These are phyloP conservation scores for Microhierax caerulescens DNA, from an alignment of 2,797 vertebrate genomes.

Conservation along the genomic window DNA sequence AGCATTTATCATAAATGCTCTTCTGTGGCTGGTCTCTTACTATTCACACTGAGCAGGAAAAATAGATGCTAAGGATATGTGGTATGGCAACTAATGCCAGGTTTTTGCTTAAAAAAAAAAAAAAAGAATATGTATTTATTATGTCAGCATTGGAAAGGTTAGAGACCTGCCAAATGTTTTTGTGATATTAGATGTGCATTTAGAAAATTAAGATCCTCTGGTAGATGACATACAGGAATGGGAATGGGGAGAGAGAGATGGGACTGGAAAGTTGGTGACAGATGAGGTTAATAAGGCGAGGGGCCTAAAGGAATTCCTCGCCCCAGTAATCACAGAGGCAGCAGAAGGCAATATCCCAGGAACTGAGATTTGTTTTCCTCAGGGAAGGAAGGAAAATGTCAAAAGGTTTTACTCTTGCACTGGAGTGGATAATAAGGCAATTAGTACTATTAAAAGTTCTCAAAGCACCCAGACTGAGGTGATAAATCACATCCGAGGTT, in stretches of 20 bases:
- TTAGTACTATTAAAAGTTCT: constrained; percentile 53
- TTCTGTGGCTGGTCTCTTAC: neutral
- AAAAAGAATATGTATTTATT: neutral
- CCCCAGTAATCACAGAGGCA: constrained; percentile 60
- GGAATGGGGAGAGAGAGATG: neutral
- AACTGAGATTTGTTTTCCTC: constrained; percentile 48
- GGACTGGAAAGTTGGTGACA: constrained; percentile 48
- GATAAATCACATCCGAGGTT: constrained; percentile 26
- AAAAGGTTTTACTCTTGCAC: constrained; percentile 50
- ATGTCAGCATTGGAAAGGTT: neutral
- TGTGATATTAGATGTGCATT: neutral
- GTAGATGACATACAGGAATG: neutral
- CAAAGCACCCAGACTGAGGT: neutral
- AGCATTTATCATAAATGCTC: neutral
- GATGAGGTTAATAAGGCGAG: constrained; percentile 47
- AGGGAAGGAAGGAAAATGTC: constrained; percentile 55
- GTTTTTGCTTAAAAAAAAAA: neutral
- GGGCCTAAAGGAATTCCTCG: constrained; percentile 46
- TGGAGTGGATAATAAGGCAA: constrained; percentile 58
- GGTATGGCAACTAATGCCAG: neutral
- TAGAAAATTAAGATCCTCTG: neutral
- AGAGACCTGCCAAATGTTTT: neutral
- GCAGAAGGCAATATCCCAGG: constrained; percentile 56
- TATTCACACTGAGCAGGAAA: neutral
- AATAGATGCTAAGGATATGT: neutral